phyloP scores from a whole-genome alignment of 2,888 invertebrate genomes.

The Sceliomorpha sp. region DNA sequence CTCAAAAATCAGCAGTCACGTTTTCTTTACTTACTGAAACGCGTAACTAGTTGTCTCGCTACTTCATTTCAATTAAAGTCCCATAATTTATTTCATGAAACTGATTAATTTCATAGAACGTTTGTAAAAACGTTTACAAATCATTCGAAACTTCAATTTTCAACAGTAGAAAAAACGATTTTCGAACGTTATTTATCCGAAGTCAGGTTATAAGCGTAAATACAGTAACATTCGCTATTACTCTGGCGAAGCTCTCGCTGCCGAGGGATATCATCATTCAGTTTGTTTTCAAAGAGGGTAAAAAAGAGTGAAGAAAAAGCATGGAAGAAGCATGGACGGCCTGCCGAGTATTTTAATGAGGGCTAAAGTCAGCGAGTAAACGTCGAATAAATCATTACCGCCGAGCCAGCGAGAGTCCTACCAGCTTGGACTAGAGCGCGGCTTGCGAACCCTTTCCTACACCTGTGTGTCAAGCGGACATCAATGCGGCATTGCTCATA shows the following conservation, averaged over 20 bases:
- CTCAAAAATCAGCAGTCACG: no score
- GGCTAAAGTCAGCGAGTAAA: slow-evolving; percentile 77
- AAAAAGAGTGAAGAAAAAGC: slow-evolving; percentile 35
- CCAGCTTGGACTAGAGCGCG: slow-evolving; percentile 34
- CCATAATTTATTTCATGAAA: no score
- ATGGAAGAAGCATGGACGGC: slow-evolving; percentile 55
- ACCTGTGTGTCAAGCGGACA: slow-evolving; percentile 44
- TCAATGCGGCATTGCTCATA: slow-evolving; percentile 25
- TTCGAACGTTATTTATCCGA: neutral
- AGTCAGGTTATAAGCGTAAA: neutral
- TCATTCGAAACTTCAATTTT: no score
- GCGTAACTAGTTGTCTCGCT: no score
- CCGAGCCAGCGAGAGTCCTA: slow-evolving; percentile 41
- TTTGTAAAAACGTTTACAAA: no score
- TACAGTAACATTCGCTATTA: neutral
- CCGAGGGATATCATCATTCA: slow-evolving; percentile 10
- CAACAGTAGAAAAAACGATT: no score
- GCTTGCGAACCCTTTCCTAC: slow-evolving; percentile 28
- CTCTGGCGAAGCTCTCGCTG: slow-evolving; percentile 3
- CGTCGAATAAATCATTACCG: slow-evolving; percentile 78
- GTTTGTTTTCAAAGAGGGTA: slow-evolving; percentile 24
- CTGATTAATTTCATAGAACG: no score
- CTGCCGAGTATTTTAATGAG: slow-evolving; percentile 77
- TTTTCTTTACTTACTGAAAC: no score
- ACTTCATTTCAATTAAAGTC: no score